A percentile compares a stretch with the other conserved stretches of the same genome.
These are phyloP conservation scores for Rallus limicola DNA, from an alignment of 2,113 vertebrate species.

Conservation along the genomic window DNA sequence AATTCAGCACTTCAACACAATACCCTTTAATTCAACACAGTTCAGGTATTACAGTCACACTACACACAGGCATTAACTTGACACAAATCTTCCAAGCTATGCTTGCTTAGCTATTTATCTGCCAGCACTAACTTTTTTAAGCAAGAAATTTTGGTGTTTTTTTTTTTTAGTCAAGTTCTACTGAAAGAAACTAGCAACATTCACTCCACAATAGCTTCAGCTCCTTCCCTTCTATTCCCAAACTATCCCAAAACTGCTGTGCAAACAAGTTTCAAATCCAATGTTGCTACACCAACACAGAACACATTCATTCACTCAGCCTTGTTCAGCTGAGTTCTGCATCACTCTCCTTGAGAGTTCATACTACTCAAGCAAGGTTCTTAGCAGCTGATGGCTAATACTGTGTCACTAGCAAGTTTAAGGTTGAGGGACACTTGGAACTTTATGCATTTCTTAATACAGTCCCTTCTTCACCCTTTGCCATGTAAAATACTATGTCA, in stretches of 20 bases:
- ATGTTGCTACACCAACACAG: neutral
- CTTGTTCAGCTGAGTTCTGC: neutral
- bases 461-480: neutral
- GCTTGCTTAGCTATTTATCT: neutral
- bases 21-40: neutral
- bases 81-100: neutral
- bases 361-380: neutral
- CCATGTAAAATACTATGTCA: neutral
- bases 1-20: neutral
- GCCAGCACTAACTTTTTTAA: neutral
- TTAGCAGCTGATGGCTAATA: neutral
- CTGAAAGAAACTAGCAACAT: neutral
- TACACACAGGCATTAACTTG: neutral
- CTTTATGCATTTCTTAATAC: neutral
- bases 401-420: neutral
- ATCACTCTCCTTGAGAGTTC: neutral
- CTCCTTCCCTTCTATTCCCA: neutral
- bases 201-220: neutral
- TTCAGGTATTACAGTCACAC: neutral
- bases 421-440: neutral
- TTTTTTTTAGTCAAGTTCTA: neutral
- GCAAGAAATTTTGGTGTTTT: too few species aligned
- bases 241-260: neutral
- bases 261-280: neutral
- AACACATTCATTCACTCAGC: neutral